Conservation (phyloP, 2,113 vertebrate species). For the Ovibos moschatus region DNA sequence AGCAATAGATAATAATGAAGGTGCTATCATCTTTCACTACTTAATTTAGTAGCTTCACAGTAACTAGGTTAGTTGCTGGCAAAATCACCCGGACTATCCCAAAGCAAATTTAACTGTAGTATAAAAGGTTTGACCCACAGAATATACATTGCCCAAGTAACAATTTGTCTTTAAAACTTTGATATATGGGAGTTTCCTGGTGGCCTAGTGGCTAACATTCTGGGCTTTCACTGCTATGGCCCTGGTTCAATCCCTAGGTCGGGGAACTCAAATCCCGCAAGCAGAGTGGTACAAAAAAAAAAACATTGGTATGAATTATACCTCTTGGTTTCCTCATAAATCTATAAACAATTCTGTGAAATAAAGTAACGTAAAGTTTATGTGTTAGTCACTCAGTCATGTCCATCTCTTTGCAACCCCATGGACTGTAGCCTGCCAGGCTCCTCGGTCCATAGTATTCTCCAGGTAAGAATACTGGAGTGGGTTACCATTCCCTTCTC, state of each 20-base stretch:
- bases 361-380: background rate
- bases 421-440: background rate
- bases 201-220: background rate
- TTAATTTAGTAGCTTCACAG: background rate
- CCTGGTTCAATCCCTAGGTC: background rate
- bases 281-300: background rate
- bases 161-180: background rate
- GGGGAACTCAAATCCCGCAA: background rate
- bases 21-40: background rate
- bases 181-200: background rate
- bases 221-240: background rate
- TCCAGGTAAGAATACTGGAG: background rate
- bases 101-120: background rate
- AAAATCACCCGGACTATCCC: background rate
- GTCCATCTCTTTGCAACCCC: background rate
- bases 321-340: background rate
- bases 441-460: background rate
- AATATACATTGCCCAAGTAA: background rate
- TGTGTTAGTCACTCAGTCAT: background rate
- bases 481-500: background rate
- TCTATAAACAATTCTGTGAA: background rate
- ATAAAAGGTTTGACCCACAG: background rate
- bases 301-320: background rate
- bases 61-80: background rate
- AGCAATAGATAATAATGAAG: background rate